phyloP scores from a whole-genome alignment of 2,113 vertebrate species.

The Acanthisitta chloris region DNA sequence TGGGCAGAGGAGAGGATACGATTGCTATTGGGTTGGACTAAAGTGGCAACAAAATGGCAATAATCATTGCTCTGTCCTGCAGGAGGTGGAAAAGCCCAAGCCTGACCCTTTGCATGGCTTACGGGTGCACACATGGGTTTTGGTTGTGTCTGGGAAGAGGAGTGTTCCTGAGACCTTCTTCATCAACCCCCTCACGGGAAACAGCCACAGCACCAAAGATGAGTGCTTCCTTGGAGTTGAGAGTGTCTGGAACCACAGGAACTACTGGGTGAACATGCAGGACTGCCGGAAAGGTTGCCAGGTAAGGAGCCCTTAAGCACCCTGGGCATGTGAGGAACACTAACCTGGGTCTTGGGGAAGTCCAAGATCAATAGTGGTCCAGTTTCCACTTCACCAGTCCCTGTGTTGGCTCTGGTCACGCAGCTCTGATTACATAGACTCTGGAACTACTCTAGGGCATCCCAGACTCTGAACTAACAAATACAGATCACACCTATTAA shows the following conservation, averaged over 20 bases:
- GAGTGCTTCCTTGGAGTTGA: slow-evolving; percentile 88
- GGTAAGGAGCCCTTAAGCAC: slow-evolving; percentile 48
- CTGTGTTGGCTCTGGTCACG: background rate
- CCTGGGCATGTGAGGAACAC: background rate
- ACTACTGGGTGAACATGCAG: slow-evolving; percentile 96
- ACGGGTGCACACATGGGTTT: slow-evolving; percentile 89
- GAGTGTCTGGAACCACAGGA: slow-evolving; percentile 89
- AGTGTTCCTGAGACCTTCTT: slow-evolving; percentile 86
- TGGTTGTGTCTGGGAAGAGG: slow-evolving; percentile 85
- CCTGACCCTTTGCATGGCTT: slow-evolving; percentile 77
- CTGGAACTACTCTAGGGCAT: background rate
- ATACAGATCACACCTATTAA: background rate
- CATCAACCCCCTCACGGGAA: slow-evolving; percentile 85
- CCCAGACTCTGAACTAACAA: background rate
- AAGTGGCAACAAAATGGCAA: background rate
- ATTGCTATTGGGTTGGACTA: background rate
- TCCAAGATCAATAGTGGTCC: too few relatives aligned
- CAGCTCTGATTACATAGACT: background rate
- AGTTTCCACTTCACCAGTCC: background rate
- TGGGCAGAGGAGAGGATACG: background rate
- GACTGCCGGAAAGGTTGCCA: slow-evolving; percentile 83
- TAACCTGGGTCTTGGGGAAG: background rate
- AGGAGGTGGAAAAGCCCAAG: slow-evolving; percentile 65
- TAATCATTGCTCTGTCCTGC: background rate
- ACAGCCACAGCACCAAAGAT: slow-evolving; percentile 68